phyloP scores from a whole-genome alignment of 2,888 invertebrate species.

The Stenodema calcarata region DNA sequence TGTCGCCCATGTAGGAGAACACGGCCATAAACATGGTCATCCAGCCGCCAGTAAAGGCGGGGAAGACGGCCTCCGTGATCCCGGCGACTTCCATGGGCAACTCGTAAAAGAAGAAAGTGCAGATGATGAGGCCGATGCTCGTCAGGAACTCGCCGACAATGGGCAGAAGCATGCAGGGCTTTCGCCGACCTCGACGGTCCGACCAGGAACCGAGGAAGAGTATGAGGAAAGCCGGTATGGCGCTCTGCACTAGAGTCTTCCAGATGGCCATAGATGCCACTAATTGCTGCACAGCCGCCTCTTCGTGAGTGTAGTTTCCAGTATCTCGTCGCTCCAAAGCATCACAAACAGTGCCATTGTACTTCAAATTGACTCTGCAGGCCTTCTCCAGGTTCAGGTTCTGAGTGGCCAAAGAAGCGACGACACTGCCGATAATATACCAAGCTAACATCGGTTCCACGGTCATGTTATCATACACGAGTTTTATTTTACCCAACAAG shows the following conservation, averaged over 20 bases:
- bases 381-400: slow-evolving; percentile 87
- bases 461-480: slow-evolving; percentile 67
- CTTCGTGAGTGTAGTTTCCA: slow-evolving; percentile 69
- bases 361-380: slow-evolving; percentile 80
- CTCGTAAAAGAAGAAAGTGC: slow-evolving; percentile 80
- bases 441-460: slow-evolving; percentile 79
- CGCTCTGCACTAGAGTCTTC: slow-evolving; percentile 84
- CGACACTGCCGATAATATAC: slow-evolving; percentile 71
- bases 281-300: slow-evolving; percentile 73
- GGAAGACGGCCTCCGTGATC: slow-evolving; percentile 80
- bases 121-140: slow-evolving; percentile 77
- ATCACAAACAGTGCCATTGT: slow-evolving; percentile 75
- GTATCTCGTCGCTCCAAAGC: slow-evolving; percentile 78
- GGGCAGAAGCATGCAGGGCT: slow-evolving; percentile 83
- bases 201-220: slow-evolving; percentile 79
- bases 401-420: slow-evolving; percentile 79
- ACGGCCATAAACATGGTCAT: slow-evolving; percentile 90
- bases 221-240: slow-evolving; percentile 79
- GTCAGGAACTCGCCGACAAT: slow-evolving; percentile 82
- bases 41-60: slow-evolving; percentile 84
- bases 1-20: slow-evolving; percentile 87
- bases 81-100: slow-evolving; percentile 80
- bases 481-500: not conserved
- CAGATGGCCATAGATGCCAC: slow-evolving; percentile 84
- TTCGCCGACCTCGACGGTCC: slow-evolving; percentile 69